Evolutionary conservation across 1,140 invertebrate genomes (phyloP).

Genomic region (Battus philenor): DNA sequence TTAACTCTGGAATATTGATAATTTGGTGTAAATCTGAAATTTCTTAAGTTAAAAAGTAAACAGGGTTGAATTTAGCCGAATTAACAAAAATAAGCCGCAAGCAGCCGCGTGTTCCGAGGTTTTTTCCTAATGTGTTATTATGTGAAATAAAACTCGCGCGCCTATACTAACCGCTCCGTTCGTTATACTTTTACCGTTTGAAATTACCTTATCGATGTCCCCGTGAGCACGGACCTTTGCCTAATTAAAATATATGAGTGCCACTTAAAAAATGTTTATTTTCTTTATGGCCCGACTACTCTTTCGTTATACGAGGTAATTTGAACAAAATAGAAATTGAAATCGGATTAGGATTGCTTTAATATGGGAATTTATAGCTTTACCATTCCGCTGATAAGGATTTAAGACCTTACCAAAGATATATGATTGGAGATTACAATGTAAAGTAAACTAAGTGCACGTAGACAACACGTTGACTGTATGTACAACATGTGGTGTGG

Average conservation of each 20-base stretch:
- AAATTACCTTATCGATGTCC: slow-evolving; percentile 55
- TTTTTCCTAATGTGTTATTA: slow-evolving; percentile 66
- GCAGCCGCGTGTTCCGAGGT: slow-evolving; percentile 35
- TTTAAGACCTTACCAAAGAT: not conserved
- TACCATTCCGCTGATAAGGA: slow-evolving; percentile 1
- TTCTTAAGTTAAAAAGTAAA: too few relatives aligned
- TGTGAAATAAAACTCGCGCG: slow-evolving; percentile 57
- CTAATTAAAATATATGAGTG: slow-evolving; percentile 40
- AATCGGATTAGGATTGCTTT: slow-evolving; percentile 15
- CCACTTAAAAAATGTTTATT: slow-evolving; percentile 25
- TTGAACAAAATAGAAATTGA: slow-evolving; percentile 17
- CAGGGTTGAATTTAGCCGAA: slow-evolving; percentile 59
- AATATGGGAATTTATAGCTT: slow-evolving; percentile 15
- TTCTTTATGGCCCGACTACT: slow-evolving; percentile 17
- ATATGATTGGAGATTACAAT: too few relatives aligned
- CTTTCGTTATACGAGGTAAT: slow-evolving; percentile 12
- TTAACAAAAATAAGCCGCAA: slow-evolving; percentile 37
- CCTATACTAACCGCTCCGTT: slow-evolving; percentile 20
- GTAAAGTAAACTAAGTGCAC: too few relatives aligned
- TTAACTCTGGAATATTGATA: too few relatives aligned
- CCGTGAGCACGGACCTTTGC: slow-evolving; percentile 32
- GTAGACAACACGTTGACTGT: too few relatives aligned
- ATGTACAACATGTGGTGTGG: too few relatives aligned
- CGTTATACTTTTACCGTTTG: slow-evolving; percentile 32
- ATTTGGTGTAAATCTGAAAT: too few relatives aligned